Conservation (phyloP, 2,797 vertebrate species). For the Onychomys torridus region DNA sequence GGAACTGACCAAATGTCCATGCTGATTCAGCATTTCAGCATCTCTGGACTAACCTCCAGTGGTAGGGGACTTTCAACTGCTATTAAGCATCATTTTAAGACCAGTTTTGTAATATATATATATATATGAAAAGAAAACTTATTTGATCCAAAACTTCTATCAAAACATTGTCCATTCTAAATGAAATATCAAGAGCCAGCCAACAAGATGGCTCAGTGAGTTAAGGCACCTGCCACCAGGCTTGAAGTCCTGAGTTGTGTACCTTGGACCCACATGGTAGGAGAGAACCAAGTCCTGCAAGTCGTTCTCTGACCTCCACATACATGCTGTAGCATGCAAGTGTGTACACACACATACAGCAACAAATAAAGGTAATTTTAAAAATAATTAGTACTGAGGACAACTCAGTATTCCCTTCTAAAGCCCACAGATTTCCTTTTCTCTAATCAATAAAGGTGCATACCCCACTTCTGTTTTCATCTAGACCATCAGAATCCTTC, state of each 20-base stretch:
- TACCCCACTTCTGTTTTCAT: not conserved
- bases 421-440: not conserved
- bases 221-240: not conserved
- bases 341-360: too few species aligned
- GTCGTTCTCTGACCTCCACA: not conserved
- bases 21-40: not conserved
- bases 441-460: not conserved
- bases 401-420: not conserved
- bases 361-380: not conserved
- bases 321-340: not conserved
- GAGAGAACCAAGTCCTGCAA: not conserved
- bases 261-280: not conserved
- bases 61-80: not conserved
- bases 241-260: not conserved
- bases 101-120: too few species aligned
- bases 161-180: not conserved
- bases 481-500: not conserved
- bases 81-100: not conserved
- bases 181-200: not conserved
- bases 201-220: not conserved
- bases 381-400: not conserved
- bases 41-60: not conserved
- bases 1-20: not conserved
- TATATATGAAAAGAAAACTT: conserved; percentile 12
- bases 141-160: not conserved